phyloP scores from a whole-genome alignment of 2,113 vertebrate genomes.

The Progne subis region DNA sequence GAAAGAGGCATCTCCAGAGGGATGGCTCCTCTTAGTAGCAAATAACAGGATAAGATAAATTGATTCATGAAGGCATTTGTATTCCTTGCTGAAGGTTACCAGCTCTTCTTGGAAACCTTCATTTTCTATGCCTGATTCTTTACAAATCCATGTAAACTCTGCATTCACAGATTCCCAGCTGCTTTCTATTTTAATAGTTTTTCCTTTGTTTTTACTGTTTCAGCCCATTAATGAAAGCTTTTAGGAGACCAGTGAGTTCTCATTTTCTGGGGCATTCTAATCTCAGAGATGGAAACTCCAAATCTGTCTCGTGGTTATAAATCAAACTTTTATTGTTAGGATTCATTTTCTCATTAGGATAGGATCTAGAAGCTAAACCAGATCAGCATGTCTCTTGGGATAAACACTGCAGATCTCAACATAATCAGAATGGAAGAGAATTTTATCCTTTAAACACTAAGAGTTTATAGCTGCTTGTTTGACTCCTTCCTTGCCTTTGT shows the following conservation, averaged over 20 bases:
- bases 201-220: neutral
- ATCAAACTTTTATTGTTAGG: neutral
- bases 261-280: neutral
- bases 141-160: neutral
- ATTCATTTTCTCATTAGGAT: neutral
- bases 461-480: neutral
- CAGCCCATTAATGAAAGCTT: neutral
- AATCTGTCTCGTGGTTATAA: neutral
- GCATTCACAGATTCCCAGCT: neutral
- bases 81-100: neutral
- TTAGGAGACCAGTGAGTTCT: neutral
- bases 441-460: neutral
- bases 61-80: neutral
- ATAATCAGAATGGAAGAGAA: neutral
- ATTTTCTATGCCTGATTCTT: neutral
- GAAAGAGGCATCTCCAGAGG: neutral
- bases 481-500: neutral
- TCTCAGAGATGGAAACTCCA: neutral
- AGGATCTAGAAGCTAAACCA: neutral
- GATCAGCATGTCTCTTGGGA: neutral
- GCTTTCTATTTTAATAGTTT: neutral
- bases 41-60: neutral
- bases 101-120: neutral
- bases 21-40: neutral
- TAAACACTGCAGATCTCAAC: neutral